These are phyloP conservation scores for Gandaritis pyraliata DNA, from an alignment of 2,888 invertebrate species.

Conservation along the genomic window DNA sequence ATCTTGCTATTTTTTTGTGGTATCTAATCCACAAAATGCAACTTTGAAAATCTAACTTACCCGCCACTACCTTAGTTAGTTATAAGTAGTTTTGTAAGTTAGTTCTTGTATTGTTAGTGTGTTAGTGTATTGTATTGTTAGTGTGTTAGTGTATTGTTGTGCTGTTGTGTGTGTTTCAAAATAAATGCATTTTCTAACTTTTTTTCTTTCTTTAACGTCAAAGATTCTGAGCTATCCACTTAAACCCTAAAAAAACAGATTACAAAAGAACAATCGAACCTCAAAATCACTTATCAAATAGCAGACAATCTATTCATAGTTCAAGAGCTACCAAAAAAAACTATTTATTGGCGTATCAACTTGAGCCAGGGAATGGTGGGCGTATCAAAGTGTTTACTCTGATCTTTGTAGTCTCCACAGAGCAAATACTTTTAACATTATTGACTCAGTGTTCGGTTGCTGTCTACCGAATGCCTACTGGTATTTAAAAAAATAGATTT, in stretches of 20 bases:
- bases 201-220: too few relatives aligned
- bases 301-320: slow-evolving; percentile 35
- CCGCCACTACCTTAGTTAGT: too few relatives aligned
- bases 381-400: slow-evolving; percentile 72
- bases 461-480: slow-evolving; percentile 67
- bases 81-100: too few relatives aligned
- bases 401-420: slow-evolving; percentile 77
- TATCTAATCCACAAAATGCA: too few relatives aligned
- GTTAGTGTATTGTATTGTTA: too few relatives aligned
- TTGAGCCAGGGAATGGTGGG: slow-evolving; percentile 61
- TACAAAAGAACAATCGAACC: slow-evolving; percentile 31
- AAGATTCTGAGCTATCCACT: slow-evolving; percentile 15
- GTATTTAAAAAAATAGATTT: slow-evolving; percentile 59
- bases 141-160: too few relatives aligned
- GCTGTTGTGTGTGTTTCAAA: too few relatives aligned
- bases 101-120: too few relatives aligned
- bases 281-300: slow-evolving; percentile 36
- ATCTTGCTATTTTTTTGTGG: too few relatives aligned
- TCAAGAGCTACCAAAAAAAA: slow-evolving; percentile 39
- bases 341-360: slow-evolving; percentile 58
- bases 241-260: slow-evolving; percentile 16
- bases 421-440: slow-evolving; percentile 81
- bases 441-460: slow-evolving; percentile 78
- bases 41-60: slow-evolving; percentile 1
- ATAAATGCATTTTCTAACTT: too few relatives aligned